Base-by-base conservation (phyloP, 2,888 invertebrate species). In the Myopa tessellatipennis region DNA sequence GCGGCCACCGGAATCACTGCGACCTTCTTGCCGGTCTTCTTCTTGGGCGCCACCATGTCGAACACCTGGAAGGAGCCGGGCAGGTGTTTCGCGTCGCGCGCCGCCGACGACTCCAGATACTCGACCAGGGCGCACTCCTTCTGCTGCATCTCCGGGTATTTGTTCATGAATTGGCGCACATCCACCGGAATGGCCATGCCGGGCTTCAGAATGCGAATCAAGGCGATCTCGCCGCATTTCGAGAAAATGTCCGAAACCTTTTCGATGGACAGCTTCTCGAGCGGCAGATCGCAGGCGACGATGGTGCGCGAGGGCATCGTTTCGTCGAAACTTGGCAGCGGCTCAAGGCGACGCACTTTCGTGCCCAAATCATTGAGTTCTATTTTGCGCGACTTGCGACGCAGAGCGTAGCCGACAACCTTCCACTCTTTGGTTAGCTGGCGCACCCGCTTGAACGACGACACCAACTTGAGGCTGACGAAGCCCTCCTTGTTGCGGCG, bases 401-500 rank as follows among this genome's bases (percentile, higher is more conserved):
- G 92, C 81, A 98, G 90, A 52, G 97, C 95, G 85, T 94, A 93
- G 1, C 97, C 97, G 12, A 98, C 97, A 36, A 95, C 95, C 81
- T 96, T 92, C 95, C 97, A 98, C 88, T 98, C 98, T 87, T 96
- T 95, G 16, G 97, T 96, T 78, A 98, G 90, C 85, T 97, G 96
- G 85, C 98, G 98, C 65, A 98, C 97, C 80, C 97, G 93, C 87
- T 98, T 97, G 89, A 98, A 98, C 85, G 97, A 97, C 16, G 98
- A 96, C 82, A 98, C 96, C 77, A 98, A 91, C 89, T 98, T 98
- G 74, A 98, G 91, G 75, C 96, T 97, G 18, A 98, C 98, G 90
- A 95, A 98, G 34, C 98, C 98, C 89, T 97, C 97, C 89, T 97
- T 98, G 89, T 98, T 98, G 75, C 98, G 92, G 77, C 96, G 93